Evolutionary conservation across 2,797 vertebrate genomes (phyloP).

Genomic region (Odontamblyopus lacepedii): DNA sequence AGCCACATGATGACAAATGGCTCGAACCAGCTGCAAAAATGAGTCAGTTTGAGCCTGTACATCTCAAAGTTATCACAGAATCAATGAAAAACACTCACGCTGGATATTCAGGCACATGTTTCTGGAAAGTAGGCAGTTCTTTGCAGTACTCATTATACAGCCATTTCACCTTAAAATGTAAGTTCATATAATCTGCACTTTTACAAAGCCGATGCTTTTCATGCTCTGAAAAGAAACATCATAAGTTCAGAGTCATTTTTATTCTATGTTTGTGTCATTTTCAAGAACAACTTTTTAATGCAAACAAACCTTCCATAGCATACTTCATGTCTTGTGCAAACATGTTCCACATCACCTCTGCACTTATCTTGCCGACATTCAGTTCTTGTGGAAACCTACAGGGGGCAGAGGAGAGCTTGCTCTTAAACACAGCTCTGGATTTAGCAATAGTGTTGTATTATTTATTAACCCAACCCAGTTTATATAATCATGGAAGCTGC

Average conservation of each 20-base stretch:
- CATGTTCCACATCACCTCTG: conserved; percentile 98
- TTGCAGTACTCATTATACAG: conserved; percentile 96
- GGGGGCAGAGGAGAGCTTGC: conserved; percentile 28
- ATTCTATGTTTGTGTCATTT: neutral
- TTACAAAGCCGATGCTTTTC: conserved; percentile 96
- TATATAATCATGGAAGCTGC: conserved; percentile 26
- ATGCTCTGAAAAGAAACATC: conserved; percentile 78
- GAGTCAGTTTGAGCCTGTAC: conserved; percentile 17
- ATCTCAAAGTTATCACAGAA: neutral
- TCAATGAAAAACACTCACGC: conserved; percentile 60
- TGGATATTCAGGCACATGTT: conserved; percentile 90
- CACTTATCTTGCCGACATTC: conserved; percentile 95
- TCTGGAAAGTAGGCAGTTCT: conserved; percentile 90
- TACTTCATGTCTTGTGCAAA: conserved; percentile 99
- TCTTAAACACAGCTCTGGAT: conserved; percentile 20
- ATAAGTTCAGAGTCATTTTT: conserved; percentile 2
- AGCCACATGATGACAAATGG: conserved; percentile 97
- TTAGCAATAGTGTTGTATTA: conserved; percentile 26
- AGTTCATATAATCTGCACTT: conserved; percentile 98
- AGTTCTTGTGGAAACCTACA: conserved; percentile 86
- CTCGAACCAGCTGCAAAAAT: conserved; percentile 89
- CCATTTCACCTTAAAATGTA: conserved; percentile 99
- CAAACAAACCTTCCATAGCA: conserved; percentile 90
- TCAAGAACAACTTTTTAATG: neutral
- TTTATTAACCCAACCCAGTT: conserved; percentile 31